Conservation (phyloP, 2,113 vertebrate genomes). For the Muntiacus muntjak region DNA sequence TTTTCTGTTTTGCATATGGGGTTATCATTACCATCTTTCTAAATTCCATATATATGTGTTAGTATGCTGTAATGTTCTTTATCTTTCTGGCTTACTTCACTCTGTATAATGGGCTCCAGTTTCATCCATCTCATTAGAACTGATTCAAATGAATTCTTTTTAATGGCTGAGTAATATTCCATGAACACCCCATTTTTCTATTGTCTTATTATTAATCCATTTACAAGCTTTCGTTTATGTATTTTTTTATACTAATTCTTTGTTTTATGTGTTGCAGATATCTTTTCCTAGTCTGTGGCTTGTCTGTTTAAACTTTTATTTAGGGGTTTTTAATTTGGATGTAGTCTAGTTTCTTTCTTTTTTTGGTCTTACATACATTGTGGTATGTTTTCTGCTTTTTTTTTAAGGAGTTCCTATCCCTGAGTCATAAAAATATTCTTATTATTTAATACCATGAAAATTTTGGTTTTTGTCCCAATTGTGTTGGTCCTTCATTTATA, state of each 20-base stretch:
- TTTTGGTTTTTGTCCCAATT: neutral
- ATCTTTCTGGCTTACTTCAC: too few species aligned
- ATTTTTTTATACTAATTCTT: neutral
- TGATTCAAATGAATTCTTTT: too few species aligned
- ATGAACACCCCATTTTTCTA: neutral
- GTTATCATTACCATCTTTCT: too few species aligned
- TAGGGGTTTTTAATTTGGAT: neutral
- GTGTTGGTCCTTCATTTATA: neutral
- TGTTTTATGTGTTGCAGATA: neutral
- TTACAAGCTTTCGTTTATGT: neutral
- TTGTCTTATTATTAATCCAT: neutral
- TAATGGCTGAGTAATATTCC: too few species aligned
- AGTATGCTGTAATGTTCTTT: too few species aligned
- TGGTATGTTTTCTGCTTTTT: neutral
- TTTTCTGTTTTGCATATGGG: too few species aligned
- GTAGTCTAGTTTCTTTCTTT: neutral
- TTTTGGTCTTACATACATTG: neutral
- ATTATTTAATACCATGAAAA: neutral
- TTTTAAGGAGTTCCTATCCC: neutral
- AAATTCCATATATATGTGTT: too few species aligned
- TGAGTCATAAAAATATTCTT: neutral
- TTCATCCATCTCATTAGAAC: too few species aligned
- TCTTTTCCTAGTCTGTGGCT: neutral
- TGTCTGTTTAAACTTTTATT: constrained; percentile 1
- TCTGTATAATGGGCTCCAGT: too few species aligned